Evolutionary conservation across 2,797 vertebrate species (phyloP).

Genomic region (Melanotaenia parkinsoni): DNA sequence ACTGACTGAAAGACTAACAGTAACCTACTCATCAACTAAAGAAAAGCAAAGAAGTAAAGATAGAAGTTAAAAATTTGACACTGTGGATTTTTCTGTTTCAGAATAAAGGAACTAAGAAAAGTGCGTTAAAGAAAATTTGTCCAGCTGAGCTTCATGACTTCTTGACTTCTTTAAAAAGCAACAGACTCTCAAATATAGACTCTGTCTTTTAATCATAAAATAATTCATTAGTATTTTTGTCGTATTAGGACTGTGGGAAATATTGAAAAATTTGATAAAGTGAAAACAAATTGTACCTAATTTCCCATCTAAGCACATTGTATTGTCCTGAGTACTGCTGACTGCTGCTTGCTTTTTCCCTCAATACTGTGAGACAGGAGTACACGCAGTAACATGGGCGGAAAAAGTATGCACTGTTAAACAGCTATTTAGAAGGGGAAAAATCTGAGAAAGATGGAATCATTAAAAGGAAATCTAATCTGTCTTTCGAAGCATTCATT

Average conservation of each 20-base stretch:
- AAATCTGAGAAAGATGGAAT: conserved; percentile 71
- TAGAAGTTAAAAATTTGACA: conserved; percentile 15
- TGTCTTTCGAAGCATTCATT: conserved; percentile 72
- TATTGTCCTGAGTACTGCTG: conserved; percentile 45
- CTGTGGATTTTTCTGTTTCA: background rate
- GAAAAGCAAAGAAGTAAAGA: conserved; percentile 5
- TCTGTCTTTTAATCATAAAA: conserved; percentile 32
- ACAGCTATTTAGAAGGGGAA: conserved; percentile 62
- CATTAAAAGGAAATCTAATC: conserved; percentile 81
- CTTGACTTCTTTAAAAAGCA: conserved; percentile 20
- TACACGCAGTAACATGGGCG: conserved; percentile 27
- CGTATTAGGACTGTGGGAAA: conserved; percentile 48
- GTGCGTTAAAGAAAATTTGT: background rate
- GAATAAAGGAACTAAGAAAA: background rate
- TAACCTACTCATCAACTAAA: conserved; percentile 1
- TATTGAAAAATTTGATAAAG: conserved; percentile 49
- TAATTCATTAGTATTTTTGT: conserved; percentile 3
- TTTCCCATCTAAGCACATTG: conserved; percentile 55
- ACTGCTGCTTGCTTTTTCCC: conserved; percentile 53
- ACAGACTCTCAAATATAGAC: conserved; percentile 13
- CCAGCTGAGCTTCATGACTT: background rate
- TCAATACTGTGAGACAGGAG: conserved; percentile 41
- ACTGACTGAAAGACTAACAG: conserved; percentile 13
- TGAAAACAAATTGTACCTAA: conserved; percentile 66
- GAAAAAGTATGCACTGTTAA: conserved; percentile 52